Evolutionary conservation across 1,140 invertebrate species (phyloP).

Genomic region (Cydia pomonella): DNA sequence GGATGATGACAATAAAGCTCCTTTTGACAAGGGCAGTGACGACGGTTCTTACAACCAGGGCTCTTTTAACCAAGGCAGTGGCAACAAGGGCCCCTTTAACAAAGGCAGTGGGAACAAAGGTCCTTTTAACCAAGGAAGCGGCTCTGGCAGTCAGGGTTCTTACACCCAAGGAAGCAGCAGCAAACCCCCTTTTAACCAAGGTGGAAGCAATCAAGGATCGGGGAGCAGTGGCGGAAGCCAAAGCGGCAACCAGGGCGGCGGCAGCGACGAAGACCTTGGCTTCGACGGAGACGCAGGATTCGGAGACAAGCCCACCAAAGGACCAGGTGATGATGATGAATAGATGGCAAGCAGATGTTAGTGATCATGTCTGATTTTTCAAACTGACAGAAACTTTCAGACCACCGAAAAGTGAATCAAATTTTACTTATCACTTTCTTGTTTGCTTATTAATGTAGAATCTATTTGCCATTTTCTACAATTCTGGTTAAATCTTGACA

Average conservation of each 20-base stretch:
- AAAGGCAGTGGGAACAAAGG: neutral
- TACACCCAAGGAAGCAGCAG: slow-evolving; percentile 3
- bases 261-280: slow-evolving; percentile 47
- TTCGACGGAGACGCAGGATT: slow-evolving; percentile 65
- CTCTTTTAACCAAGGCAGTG: neutral
- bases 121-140: slow-evolving; percentile 18
- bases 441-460: slow-evolving; percentile 6
- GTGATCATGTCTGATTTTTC: slow-evolving; percentile 61
- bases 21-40: slow-evolving; percentile 36
- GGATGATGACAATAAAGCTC: slow-evolving; percentile 32
- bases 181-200: slow-evolving; percentile 13
- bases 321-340: slow-evolving; percentile 73
- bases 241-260: slow-evolving; percentile 48
- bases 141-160: slow-evolving; percentile 25
- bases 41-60: slow-evolving; percentile 11
- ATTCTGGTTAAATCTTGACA: neutral
- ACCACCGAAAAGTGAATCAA: slow-evolving; percentile 23
- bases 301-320: slow-evolving; percentile 65
- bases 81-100: neutral
- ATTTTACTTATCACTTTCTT: slow-evolving; percentile 4
- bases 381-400: slow-evolving; percentile 28
- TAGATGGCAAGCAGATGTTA: slow-evolving; percentile 64
- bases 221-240: neutral
- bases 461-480: slow-evolving; percentile 3
- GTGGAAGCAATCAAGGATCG: slow-evolving; percentile 11